Evolutionary conservation across 2,113 vertebrate genomes (phyloP).

Genomic region (Amphiprion percula): DNA sequence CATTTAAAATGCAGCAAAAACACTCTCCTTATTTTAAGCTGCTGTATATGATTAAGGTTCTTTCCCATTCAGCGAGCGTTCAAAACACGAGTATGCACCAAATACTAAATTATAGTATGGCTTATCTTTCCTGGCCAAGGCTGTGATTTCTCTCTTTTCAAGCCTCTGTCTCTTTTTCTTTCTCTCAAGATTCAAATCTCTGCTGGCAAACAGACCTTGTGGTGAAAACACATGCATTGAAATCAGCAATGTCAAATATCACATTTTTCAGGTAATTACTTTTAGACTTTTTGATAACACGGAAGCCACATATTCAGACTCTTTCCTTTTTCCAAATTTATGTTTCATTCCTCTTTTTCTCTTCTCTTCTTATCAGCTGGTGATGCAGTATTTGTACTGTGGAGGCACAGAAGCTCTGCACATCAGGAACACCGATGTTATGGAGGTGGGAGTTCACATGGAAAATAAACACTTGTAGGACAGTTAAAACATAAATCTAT

Average conservation of each 20-base stretch:
- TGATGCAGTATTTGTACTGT: constrained; percentile 98
- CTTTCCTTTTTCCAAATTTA: background rate
- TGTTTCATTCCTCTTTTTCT: background rate
- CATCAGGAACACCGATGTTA: constrained; percentile 95
- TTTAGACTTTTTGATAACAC: background rate
- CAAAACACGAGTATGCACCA: background rate
- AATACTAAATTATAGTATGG: background rate
- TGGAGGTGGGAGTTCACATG: constrained; percentile 88
- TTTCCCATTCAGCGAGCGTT: background rate
- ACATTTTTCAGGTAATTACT: constrained; percentile 93
- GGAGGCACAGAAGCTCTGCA: constrained; percentile 95
- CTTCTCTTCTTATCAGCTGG: constrained; percentile 86
- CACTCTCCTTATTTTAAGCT: background rate
- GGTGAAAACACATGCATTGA: constrained; percentile 97
- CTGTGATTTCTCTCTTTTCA: constrained; percentile 3
- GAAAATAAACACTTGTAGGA: no score
- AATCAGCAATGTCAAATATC: constrained; percentile 98
- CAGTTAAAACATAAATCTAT: no score
- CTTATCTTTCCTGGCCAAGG: background rate
- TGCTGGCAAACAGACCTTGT: constrained; percentile 93
- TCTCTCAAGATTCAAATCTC: constrained; percentile 90
- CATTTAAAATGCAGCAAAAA: background rate
- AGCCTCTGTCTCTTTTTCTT: background rate
- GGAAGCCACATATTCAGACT: background rate
- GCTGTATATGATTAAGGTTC: background rate